A percentile compares a stretch with the other conserved stretches of the same genome.
Evolutionary conservation across 2,113 vertebrate species (phyloP).

Genomic region (Protobothrops mucrosquamatus): DNA sequence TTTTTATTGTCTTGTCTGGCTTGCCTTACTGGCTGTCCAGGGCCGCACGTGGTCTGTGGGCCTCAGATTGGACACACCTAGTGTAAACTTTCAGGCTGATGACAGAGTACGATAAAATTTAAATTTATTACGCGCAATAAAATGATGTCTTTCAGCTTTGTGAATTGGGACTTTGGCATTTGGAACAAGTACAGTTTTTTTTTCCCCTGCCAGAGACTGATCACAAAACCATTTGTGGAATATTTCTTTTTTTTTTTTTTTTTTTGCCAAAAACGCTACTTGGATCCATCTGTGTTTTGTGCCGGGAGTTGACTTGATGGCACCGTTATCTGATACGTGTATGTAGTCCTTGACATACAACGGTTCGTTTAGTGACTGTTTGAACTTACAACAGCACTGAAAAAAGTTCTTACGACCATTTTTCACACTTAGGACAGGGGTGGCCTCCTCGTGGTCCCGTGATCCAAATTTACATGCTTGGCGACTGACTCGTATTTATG

Average conservation of each 20-base stretch:
- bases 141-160: neutral
- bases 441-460: too few species aligned
- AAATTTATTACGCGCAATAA: neutral
- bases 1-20: too few species aligned
- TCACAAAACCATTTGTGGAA: neutral
- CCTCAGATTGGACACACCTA: neutral
- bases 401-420: too few species aligned
- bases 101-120: neutral
- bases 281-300: neutral
- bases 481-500: too few species aligned
- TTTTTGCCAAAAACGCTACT: neutral
- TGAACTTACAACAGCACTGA: too few species aligned
- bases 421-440: too few species aligned
- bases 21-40: neutral
- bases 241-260: neutral
- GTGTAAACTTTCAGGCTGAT: neutral
- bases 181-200: neutral
- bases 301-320: neutral
- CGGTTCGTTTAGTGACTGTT: too few species aligned
- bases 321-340: neutral
- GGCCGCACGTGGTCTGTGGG: too few species aligned
- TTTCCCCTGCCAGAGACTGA: neutral
- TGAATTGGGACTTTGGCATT: neutral
- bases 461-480: too few species aligned
- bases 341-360: too few species aligned